A percentile compares a stretch with the other conserved stretches of the same genome.
These are phyloP conservation scores for Eupelmus urozonus DNA, from an alignment of 2,888 invertebrate species.

Conservation along the genomic window DNA sequence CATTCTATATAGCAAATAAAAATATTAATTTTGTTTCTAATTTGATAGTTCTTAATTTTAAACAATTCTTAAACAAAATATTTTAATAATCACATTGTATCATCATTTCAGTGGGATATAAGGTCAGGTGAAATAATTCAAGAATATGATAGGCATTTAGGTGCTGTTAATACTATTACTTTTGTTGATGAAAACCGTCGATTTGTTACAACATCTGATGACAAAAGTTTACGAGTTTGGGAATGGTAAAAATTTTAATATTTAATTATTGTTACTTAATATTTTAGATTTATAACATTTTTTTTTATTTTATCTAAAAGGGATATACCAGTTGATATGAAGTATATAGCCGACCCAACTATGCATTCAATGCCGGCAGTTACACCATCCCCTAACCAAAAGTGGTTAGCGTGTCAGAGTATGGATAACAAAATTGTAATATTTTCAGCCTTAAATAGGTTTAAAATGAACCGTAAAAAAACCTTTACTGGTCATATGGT, in stretches of 20 bases:
- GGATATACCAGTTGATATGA: constrained; percentile 99
- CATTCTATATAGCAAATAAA: not conserved
- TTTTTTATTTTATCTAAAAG: constrained; percentile 68
- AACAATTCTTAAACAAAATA: not conserved
- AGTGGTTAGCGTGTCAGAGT: constrained; percentile 99
- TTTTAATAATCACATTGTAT: constrained; percentile 8
- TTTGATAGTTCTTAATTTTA: not conserved
- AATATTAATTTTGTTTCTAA: no score
- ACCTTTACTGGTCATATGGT: constrained; percentile 99
- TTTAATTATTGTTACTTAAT: constrained; percentile 10
- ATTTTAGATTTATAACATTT: constrained; percentile 15
- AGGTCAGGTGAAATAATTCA: constrained; percentile 96
- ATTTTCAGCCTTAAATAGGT: constrained; percentile 97
- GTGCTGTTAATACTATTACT: constrained; percentile 98
- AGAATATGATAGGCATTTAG: constrained; percentile 98
- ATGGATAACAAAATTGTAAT: constrained; percentile 99
- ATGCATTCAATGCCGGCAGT: constrained; percentile 99
- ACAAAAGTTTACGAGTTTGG: constrained; percentile 99
- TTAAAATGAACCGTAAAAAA: constrained; percentile 98
- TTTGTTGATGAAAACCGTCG: constrained; percentile 99
- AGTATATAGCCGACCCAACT: constrained; percentile 99
- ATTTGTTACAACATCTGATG: constrained; percentile 99
- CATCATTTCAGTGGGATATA: constrained; percentile 91
- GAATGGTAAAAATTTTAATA: constrained; percentile 86
- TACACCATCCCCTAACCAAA: constrained; percentile 95